phyloP scores from a whole-genome alignment of 1,140 invertebrate species.

The Aphelinus atriplicis region DNA sequence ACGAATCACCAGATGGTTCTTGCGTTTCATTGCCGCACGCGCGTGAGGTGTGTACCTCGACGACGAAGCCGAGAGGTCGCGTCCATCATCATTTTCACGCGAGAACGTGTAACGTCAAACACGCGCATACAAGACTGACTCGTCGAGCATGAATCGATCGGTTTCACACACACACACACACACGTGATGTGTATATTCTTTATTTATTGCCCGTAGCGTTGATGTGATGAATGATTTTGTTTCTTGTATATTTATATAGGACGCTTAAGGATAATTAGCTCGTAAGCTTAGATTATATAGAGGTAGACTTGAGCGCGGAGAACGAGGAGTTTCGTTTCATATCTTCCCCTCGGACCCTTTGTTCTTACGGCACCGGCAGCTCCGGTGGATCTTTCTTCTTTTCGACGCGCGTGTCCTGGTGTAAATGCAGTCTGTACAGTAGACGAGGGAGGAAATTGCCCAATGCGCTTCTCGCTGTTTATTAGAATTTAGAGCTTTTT shows the following conservation, averaged over 20 bases:
- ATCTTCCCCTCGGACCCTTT: not conserved
- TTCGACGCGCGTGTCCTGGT: too few species aligned
- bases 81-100: not conserved
- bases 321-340: not conserved
- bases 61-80: too few species aligned
- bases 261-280: not conserved
- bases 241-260: constrained; percentile 45
- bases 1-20: too few species aligned
- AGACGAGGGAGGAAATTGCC: too few species aligned
- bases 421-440: too few species aligned
- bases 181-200: constrained; percentile 46
- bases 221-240: constrained; percentile 38
- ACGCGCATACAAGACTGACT: constrained; percentile 58
- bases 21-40: too few species aligned
- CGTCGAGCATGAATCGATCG: constrained; percentile 42
- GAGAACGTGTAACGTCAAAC: not conserved
- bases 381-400: too few species aligned
- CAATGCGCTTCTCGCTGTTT: too few species aligned
- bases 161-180: constrained; percentile 18
- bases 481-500: too few species aligned
- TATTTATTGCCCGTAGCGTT: constrained; percentile 47
- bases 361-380: not conserved
- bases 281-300: not conserved
- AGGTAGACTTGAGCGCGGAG: not conserved
- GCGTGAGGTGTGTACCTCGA: too few species aligned